Base-by-base conservation (phyloP, 1,140 invertebrate species). In the Oryzaephilus surinamensis region DNA sequence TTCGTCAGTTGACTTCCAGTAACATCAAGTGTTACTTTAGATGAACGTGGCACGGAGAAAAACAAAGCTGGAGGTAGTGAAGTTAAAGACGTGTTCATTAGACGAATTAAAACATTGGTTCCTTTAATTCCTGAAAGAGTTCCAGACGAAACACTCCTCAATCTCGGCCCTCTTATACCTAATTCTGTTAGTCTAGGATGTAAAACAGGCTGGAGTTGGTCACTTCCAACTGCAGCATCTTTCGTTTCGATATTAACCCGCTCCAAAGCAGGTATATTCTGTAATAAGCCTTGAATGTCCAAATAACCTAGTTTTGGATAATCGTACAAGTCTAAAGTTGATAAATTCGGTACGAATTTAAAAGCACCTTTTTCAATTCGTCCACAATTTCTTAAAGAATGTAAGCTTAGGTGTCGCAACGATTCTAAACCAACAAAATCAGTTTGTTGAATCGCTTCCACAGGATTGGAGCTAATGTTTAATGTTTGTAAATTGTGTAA, bases 41-140 rank as follows among this genome's bases (percentile, higher is more conserved):
- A 86, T 3, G 88, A 93, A 51, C 86, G 72, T 1, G 90, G 90
- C n/a, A 94, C 72, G 0, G 88, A 84, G 51, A 91, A 87, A 32
- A 94, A 74, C 13, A 93, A 55, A 1, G 85, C 77, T 4, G 84
- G 77, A 2, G 85, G 84, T 40, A 93, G 65, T 1, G 70, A 65
- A 17, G 73, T 74, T 2, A 93, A 56, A 1, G 83, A 88, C 2
- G 88, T 91, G 53, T 91, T 85, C 10, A 74, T 71, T 7, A 94
- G 58, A 31, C 75, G 70, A 8, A 94, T 73, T 1, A 66, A 68
- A n/a, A 93, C 69, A 6, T 72, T 57, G 10, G 71, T 71, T 17
- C 48, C 54, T 51, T 85, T 81, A 1, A 93, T 65, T 2, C 87
- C 86, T 1, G 83, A 86, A 34, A 93, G 63, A 1, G 85, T 79